Conservation (phyloP, 2,113 vertebrate species). For the Dermatemys mawii region DNA sequence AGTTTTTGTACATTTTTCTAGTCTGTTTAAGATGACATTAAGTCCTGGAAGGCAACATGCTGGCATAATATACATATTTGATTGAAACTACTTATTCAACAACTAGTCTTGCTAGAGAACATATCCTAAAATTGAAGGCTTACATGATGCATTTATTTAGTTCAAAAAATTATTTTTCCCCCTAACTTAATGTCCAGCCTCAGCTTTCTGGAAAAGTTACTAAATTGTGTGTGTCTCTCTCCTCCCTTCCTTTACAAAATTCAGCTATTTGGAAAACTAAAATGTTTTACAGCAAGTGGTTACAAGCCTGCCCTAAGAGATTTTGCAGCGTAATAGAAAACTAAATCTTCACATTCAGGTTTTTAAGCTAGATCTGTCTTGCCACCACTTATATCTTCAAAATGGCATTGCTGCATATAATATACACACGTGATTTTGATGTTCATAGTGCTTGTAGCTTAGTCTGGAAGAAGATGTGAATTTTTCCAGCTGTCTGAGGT, state of each 20-base stretch:
- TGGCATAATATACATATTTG: constrained; percentile 76
- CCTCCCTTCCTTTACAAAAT: not conserved
- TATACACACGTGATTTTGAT: not conserved
- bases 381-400: not conserved
- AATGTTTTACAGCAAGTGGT: constrained; percentile 44
- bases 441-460: constrained; percentile 45
- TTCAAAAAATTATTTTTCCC: constrained; percentile 60
- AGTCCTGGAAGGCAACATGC: constrained; percentile 86
- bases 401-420: constrained; percentile 12
- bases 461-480: constrained; percentile 42
- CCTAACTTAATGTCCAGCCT: constrained; percentile 74
- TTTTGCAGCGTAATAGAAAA: constrained; percentile 55
- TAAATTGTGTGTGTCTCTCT: constrained; percentile 23
- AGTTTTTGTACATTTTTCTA: constrained; percentile 33
- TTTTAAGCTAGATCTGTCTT: constrained; percentile 51
- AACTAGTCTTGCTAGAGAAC: constrained; percentile 53
- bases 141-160: constrained; percentile 50
- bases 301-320: constrained; percentile 56
- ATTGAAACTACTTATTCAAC: constrained; percentile 65
- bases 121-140: constrained; percentile 70
- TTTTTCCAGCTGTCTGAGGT: constrained; percentile 85
- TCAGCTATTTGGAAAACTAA: constrained; percentile 43
- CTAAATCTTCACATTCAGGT: constrained; percentile 25
- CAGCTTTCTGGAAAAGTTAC: constrained; percentile 83
- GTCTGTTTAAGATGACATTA: constrained; percentile 75